phyloP scores from a whole-genome alignment of 2,113 vertebrate genomes.

The Phycodurus eques region DNA sequence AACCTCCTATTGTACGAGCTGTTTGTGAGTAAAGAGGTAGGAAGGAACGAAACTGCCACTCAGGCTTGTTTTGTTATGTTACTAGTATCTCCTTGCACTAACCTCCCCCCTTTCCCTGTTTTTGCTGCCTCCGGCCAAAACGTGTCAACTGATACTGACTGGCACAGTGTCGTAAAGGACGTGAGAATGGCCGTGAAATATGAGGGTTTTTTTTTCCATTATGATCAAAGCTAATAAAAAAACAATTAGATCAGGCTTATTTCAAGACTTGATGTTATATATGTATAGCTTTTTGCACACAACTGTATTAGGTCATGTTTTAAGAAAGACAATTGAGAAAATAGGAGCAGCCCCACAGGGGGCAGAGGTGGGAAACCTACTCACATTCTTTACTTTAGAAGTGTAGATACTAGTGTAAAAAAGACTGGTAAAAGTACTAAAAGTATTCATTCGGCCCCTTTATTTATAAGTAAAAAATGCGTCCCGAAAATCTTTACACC shows the following conservation, averaged over 20 bases:
- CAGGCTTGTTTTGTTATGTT: conserved; percentile 50
- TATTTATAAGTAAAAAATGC: too few species aligned
- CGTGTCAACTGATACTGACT: conserved; percentile 29
- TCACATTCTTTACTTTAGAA: too few species aligned
- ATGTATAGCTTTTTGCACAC: too few species aligned
- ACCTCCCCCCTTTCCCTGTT: background rate
- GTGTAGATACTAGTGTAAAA: too few species aligned
- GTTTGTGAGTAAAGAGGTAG: conserved; percentile 52
- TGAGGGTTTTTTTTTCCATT: conserved; percentile 14
- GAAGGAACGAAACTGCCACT: conserved; percentile 68
- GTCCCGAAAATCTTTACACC: too few species aligned
- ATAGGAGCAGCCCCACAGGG: too few species aligned
- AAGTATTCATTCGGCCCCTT: too few species aligned
- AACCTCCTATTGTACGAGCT: conserved; percentile 48
- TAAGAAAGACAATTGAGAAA: too few species aligned
- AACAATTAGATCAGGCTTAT: background rate
- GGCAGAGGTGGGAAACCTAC: too few species aligned
- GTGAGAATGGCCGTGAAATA: conserved; percentile 13
- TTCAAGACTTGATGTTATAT: background rate
- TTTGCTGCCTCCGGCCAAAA: conserved; percentile 17
- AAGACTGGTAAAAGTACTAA: too few species aligned
- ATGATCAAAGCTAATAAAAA: background rate
- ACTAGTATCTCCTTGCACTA: conserved; percentile 54
- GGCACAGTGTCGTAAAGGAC: background rate
- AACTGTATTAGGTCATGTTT: too few species aligned